Base-by-base conservation (phyloP, 2,888 invertebrate species). In the Isoperla grammatica region DNA sequence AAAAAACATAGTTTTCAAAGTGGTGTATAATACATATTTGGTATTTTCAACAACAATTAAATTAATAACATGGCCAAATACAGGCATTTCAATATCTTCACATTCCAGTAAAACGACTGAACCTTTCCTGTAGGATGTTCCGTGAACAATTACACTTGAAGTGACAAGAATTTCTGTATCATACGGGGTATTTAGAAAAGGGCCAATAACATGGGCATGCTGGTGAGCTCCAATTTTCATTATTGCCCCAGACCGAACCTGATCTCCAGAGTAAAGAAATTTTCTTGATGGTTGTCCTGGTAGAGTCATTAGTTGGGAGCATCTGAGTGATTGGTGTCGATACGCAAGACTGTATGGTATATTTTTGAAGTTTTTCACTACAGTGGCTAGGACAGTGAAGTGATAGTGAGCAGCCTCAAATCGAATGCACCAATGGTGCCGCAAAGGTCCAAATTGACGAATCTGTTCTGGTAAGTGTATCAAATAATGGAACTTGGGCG, bases 311-410 rank as follows among this genome's bases (percentile, higher is more conserved):
- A 58, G 50, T 53, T 58, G 29, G 17, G 61, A 60, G 54, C 64
- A 62, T 13, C 63, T 15, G 11, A 60, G 61, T 35, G 64, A 20
- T 57, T 67, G 64, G 59, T 63, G 60, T 6, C 65, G 55, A 48
- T 64, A 65, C 40, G 49, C 22, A 19, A 66, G 54, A 17, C 63
- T 67, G 12, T 46, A 22, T 9, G 64, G 57, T 55, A 67, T 61
- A 58, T 67, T 65, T 65, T 65, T 66, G 50, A 65, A 66, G 62
- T 62, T 65, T 1, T 60, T 56, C 13, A 65, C 57, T 2, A 65
- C 59, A 40, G 61, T 29, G 13, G 65, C 63, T 37, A 65, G 20
- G 37, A 46, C 40, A 57, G 64, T 67, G 15, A 65, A 61, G 46
- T 60, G 64, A 35, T 61, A 59, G 60, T 65, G 65, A 12, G 59